phyloP scores from a whole-genome alignment of 2,113 vertebrate species.

The Stigmatopora argus region DNA sequence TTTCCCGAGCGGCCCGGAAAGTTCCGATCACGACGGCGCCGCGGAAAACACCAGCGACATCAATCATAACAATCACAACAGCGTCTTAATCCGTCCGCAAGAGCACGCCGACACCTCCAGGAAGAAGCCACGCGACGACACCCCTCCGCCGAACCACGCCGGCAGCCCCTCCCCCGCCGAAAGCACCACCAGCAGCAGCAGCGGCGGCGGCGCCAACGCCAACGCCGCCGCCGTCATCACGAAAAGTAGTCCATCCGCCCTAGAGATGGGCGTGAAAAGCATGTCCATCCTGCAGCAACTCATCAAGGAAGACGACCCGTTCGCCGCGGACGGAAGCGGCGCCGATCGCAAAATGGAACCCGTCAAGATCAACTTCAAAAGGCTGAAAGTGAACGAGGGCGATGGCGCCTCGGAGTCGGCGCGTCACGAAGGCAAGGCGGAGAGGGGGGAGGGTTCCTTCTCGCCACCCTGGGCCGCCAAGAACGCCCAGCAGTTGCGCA shows the following conservation, averaged over 20 bases:
- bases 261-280: slow-evolving; percentile 66
- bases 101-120: slow-evolving; percentile 25
- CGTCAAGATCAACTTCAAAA: slow-evolving; percentile 89
- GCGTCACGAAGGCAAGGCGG: slow-evolving; percentile 59
- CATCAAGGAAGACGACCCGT: slow-evolving; percentile 68
- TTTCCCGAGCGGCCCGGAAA: slow-evolving; percentile 25
- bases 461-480: slow-evolving; percentile 73
- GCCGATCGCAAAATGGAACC: slow-evolving; percentile 81
- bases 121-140: slow-evolving; percentile 37
- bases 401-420: slow-evolving; percentile 60
- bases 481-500: slow-evolving; percentile 82
- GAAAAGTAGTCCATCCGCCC: slow-evolving; percentile 46
- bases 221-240: slow-evolving; percentile 47
- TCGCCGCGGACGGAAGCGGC: slow-evolving; percentile 47
- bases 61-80: slow-evolving; percentile 54
- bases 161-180: slow-evolving; percentile 57
- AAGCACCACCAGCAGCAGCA: slow-evolving; percentile 64
- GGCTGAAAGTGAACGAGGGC: slow-evolving; percentile 80
- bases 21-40: slow-evolving; percentile 36
- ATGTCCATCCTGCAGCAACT: slow-evolving; percentile 65
- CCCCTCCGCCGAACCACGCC: slow-evolving; percentile 55
- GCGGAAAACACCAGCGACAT: slow-evolving; percentile 66
- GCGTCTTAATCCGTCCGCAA: slow-evolving; percentile 27
- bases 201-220: no score
- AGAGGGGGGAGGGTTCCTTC: slow-evolving; percentile 58